A percentile compares a stretch with the other conserved stretches of the same genome.
phyloP scores from a whole-genome alignment of 2,888 invertebrate species.

The Himalopsyche anomala region DNA sequence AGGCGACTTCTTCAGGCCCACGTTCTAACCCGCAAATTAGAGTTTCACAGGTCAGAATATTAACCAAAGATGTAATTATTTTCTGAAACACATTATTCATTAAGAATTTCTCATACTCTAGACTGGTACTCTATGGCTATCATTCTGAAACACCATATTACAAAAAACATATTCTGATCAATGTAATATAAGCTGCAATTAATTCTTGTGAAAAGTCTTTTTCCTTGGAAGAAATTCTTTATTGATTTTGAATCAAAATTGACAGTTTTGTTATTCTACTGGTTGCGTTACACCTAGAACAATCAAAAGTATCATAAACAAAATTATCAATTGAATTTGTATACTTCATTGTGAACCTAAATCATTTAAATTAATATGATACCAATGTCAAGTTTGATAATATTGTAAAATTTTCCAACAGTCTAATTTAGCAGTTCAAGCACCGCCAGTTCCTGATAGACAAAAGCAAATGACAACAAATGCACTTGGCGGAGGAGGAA shows the following conservation, averaged over 20 bases:
- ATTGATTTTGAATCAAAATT: no score
- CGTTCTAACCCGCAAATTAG: constrained; percentile 75
- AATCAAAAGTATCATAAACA: no score
- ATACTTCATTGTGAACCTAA: no score
- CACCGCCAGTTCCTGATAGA: constrained; percentile 82
- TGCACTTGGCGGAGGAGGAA: constrained; percentile 81
- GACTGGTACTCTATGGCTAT: no score
- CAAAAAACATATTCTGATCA: no score
- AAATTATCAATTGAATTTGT: no score
- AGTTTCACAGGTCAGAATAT: constrained; percentile 74
- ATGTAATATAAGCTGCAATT: no score
- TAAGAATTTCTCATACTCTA: not conserved
- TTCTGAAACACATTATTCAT: not conserved
- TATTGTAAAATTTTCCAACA: constrained; percentile 67
- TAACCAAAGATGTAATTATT: not conserved
- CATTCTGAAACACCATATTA: no score
- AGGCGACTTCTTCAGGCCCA: constrained; percentile 64
- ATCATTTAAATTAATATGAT: not conserved
- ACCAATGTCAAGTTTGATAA: not conserved
- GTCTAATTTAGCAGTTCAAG: constrained; percentile 79
- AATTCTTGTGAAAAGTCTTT: no score
- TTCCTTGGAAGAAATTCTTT: no score
- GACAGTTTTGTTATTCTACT: no score
- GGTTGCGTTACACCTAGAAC: no score
- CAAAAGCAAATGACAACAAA: constrained; percentile 86